Base-by-base conservation (phyloP, 2,113 vertebrate genomes). In the Gracilinanus agilis region DNA sequence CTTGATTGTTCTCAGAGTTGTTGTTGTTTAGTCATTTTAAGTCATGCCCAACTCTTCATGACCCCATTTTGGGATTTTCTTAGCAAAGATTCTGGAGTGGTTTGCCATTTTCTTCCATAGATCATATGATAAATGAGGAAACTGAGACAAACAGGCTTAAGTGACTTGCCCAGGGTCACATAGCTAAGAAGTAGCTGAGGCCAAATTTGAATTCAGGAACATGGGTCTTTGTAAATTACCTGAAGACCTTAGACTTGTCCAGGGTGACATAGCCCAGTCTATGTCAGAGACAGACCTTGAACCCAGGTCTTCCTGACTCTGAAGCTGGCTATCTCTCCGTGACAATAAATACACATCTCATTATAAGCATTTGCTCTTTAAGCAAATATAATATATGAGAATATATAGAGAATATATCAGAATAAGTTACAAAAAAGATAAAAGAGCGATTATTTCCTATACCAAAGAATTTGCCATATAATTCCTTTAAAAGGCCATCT, bases 361-460 rank as follows among this genome's bases (percentile, higher is more conserved):
- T 40, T 92, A 21, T 7, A 27, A 24, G 89, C 19, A 44, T 90
- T 53, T 54, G 83, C 8, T 96, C 24, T 54, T 27, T 92, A 67
- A 75, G 44, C 25, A 96, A 93, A 94, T 93, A n/a, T 54, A 95
- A 56, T 58, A 92, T 49, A 61, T 88, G 49, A 95, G 94, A 91
- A 90, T 91, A 49, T 49, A 49, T 49, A 49, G 49, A 49, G 49
- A 49, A 49, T 49, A 49, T 49, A 5, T 49, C 49, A 49, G 49
- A 49, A 49, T 29, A 29, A 67, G 29, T 67, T 67, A 67, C 10
- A 29, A 67, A 67, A 61, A 67, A 67, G 58, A 67, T 67, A 67
- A 61, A 29, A 49, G 34, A 90, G 44, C 53, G 88, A 93, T 25
- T 90, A 90, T 92, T 92, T 56, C 88, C 5, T 61, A 83, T 93